Evolutionary conservation across 2,888 invertebrate species (phyloP).

Genomic region (Athalia rosae): DNA sequence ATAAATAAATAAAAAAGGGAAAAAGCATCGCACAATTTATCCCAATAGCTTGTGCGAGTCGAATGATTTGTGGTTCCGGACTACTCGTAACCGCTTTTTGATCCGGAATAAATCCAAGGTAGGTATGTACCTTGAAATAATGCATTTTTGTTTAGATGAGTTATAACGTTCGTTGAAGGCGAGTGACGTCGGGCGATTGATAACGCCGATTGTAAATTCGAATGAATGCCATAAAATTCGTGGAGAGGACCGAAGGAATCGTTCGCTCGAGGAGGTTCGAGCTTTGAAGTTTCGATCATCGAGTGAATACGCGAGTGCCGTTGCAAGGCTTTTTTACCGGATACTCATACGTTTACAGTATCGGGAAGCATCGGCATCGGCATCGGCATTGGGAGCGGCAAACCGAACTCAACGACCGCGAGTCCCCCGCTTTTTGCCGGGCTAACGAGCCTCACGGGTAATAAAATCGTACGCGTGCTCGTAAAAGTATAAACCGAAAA

Average conservation of each 20-base stretch:
- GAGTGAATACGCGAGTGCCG: constrained; percentile 14
- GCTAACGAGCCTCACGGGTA: constrained; percentile 44
- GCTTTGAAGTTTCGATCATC: not conserved
- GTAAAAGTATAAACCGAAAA: constrained; percentile 39
- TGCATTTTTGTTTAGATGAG: constrained; percentile 28
- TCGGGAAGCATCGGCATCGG: no score
- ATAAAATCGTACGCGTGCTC: constrained; percentile 45
- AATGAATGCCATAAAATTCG: constrained; percentile 18
- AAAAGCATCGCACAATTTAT: not conserved
- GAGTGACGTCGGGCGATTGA: constrained; percentile 13
- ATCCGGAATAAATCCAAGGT: not conserved
- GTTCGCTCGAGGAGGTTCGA: not conserved
- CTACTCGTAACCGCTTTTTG: not conserved
- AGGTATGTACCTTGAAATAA: not conserved
- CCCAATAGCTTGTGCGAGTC: not conserved
- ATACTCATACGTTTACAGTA: no score
- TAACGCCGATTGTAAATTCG: constrained; percentile 22
- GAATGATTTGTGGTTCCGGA: not conserved
- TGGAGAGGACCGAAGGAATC: constrained; percentile 9
- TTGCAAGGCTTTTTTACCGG: constrained; percentile 12
- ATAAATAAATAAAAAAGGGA: no score
- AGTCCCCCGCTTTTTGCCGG: constrained; percentile 25
- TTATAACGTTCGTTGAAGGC: not conserved
- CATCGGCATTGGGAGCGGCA: constrained; percentile 17
- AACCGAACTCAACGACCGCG: not conserved